phyloP scores from a whole-genome alignment of 1,140 invertebrate genomes.

The Hetaerina americana region DNA sequence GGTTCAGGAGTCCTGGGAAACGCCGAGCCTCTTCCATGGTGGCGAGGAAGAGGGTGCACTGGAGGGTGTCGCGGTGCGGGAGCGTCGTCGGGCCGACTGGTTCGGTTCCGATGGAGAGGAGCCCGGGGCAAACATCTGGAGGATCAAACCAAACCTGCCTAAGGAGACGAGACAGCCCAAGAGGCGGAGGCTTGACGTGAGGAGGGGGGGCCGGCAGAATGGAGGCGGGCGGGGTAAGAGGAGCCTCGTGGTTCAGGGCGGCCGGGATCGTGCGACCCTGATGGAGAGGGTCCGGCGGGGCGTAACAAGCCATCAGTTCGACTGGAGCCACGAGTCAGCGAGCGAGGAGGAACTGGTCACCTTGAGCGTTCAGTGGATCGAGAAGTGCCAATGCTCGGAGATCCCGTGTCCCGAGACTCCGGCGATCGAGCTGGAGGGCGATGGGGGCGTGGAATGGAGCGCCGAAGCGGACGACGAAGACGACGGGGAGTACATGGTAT shows the following conservation, averaged over 20 bases:
- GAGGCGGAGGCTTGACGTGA: background rate
- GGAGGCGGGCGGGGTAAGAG: background rate
- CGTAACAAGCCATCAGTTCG: too few species aligned
- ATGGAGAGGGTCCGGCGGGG: too few species aligned
- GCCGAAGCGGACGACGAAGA: background rate
- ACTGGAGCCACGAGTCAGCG: background rate
- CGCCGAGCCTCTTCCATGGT: background rate
- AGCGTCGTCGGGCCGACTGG: background rate
- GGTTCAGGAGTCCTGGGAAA: background rate
- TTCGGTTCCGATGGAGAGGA: background rate
- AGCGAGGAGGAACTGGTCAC: slow-evolving; percentile 1
- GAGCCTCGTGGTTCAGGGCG: too few species aligned
- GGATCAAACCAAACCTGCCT: background rate
- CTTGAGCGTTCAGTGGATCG: slow-evolving; percentile 16
- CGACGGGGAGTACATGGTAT: background rate
- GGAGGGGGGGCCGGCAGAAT: background rate
- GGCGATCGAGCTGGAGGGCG: background rate
- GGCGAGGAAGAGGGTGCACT: too few species aligned
- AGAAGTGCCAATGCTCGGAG: slow-evolving; percentile 16
- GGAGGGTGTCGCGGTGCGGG: background rate
- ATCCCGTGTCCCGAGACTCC: background rate
- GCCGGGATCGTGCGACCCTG: too few species aligned
- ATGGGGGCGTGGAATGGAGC: background rate
- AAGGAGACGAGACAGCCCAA: background rate
- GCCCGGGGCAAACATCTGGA: background rate